Base-by-base conservation (phyloP, 2,797 vertebrate genomes). In the Myiothlypis chrysogaster region DNA sequence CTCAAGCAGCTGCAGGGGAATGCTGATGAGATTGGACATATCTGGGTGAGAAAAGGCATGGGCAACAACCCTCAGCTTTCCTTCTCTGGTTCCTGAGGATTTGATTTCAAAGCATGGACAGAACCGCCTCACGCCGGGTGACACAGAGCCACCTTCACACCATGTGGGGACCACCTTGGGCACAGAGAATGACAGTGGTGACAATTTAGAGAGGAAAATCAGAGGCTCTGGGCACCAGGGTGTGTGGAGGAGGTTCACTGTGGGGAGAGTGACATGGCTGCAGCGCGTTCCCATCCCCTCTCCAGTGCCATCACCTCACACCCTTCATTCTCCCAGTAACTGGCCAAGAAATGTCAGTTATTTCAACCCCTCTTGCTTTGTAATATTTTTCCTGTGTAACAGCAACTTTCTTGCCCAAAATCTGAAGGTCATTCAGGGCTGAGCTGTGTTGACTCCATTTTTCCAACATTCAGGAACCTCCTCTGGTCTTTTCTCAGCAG, bases 41-140 rank as follows among this genome's bases (percentile, higher is more conserved):
- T 93, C 94, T 92, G 96, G 96, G 96, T 83, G 95, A 96, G 95
- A 89, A 93, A 70, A 95, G 91, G 92, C 92, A 92, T 27, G 89
- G 87, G 84, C 65, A 93, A 94, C 94, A 84, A 92, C 53, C 61
- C 2, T 90, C 77, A 90, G 86, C 92, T 71, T 71, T 78, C 96
- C 92, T 75, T 1, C 39, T 87, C 55, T 13, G 56, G 73, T 75
- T 94, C 64, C 55, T 0, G 1, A 43, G 90, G 92, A 35, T 66
- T 85, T 59, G 8, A 63, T 92, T 95, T 96, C 92, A 93, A 95
- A 94, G 94, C 1, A 0, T 7, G 52, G 17, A 41, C 55, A 32
- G 83, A 82, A 13, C 57, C 3, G 21, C 71, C 69, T 41, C 60
- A 43, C 24, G 28, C 43, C 0, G 18, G 46, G 46, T 21, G 80